Evolutionary conservation across 2,888 invertebrate genomes (phyloP).

Genomic region (Eristalinus aeneus): DNA sequence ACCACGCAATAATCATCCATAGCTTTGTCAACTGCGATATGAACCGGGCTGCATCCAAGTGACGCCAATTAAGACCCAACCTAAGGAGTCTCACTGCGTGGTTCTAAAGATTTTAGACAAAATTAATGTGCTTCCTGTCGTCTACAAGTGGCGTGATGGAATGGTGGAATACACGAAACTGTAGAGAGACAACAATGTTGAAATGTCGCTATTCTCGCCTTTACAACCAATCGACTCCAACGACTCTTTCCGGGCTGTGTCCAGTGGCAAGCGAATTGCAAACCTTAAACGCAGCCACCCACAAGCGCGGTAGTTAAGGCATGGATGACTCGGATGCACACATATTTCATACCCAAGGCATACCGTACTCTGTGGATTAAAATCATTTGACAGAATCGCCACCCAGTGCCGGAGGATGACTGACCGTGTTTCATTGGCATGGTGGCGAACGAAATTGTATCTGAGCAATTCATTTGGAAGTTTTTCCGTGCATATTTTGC

Average conservation of each 20-base stretch:
- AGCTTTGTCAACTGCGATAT: not conserved
- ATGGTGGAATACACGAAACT: constrained; percentile 23
- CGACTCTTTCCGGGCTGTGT: constrained; percentile 3
- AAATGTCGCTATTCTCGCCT: constrained; percentile 53
- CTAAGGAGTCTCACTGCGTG: constrained; percentile 20
- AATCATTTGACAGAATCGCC: constrained; percentile 55
- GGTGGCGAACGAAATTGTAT: constrained; percentile 11
- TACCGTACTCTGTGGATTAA: constrained; percentile 50
- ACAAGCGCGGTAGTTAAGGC: constrained; percentile 9
- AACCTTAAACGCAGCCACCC: constrained; percentile 30
- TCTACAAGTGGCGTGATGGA: constrained; percentile 37
- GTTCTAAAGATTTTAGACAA: constrained; percentile 25
- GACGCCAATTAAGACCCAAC: constrained; percentile 52
- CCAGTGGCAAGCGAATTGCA: not conserved
- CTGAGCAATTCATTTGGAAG: constrained; percentile 58
- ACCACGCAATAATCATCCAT: not conserved
- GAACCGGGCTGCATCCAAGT: constrained; percentile 21
- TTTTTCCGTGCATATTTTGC: constrained; percentile 45
- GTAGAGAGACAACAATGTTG: constrained; percentile 47
- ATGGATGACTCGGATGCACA: constrained; percentile 2
- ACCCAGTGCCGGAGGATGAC: not conserved
- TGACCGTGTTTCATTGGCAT: not conserved
- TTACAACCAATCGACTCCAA: constrained; percentile 63
- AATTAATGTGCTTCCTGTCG: constrained; percentile 39
- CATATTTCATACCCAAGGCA: constrained; percentile 62